These are phyloP conservation scores for Porites evermanni DNA, from an alignment of 92 coral and sea anemone genomes.

Conservation along the genomic window DNA sequence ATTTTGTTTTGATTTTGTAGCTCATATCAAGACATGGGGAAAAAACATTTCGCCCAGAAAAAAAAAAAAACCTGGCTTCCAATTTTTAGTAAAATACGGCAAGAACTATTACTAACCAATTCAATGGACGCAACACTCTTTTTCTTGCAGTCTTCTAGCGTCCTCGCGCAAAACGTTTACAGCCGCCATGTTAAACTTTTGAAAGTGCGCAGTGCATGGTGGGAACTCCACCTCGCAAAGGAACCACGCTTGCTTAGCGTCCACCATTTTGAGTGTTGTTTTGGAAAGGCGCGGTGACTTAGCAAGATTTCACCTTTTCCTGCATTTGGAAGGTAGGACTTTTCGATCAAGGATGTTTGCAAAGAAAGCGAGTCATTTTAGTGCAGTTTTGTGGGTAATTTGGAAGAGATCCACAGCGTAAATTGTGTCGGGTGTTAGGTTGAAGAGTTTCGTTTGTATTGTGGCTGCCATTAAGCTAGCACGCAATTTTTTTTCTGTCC, in stretches of 20 bases:
- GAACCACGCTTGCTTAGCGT: slow-evolving; percentile 84
- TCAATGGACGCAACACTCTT: not conserved
- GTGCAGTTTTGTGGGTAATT: slow-evolving; percentile 11
- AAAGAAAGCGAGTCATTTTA: slow-evolving; percentile 32
- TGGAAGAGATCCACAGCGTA: not conserved
- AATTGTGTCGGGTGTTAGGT: not conserved
- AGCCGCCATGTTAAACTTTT: slow-evolving; percentile 35
- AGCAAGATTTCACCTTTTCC: slow-evolving; percentile 69
- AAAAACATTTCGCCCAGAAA: no score
- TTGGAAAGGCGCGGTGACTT: slow-evolving; percentile 80
- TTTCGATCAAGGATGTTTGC: slow-evolving; percentile 3
- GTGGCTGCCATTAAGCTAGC: not conserved
- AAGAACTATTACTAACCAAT: not conserved
- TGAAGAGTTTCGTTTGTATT: slow-evolving; percentile 14
- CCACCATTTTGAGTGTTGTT: slow-evolving; percentile 69
- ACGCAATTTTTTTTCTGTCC: not conserved
- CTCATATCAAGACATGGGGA: not conserved
- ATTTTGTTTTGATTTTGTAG: no score
- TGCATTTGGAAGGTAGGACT: slow-evolving; percentile 47
- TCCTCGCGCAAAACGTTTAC: not conserved
- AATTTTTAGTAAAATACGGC: no score
- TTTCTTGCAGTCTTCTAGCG: no score
- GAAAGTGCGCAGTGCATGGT: not conserved
- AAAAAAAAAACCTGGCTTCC: no score
- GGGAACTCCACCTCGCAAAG: slow-evolving; percentile 58